A percentile compares a stretch with the other conserved stretches of the same genome.
phyloP scores from a whole-genome alignment of 1,140 invertebrate species.

The Armadillidium nasatum region DNA sequence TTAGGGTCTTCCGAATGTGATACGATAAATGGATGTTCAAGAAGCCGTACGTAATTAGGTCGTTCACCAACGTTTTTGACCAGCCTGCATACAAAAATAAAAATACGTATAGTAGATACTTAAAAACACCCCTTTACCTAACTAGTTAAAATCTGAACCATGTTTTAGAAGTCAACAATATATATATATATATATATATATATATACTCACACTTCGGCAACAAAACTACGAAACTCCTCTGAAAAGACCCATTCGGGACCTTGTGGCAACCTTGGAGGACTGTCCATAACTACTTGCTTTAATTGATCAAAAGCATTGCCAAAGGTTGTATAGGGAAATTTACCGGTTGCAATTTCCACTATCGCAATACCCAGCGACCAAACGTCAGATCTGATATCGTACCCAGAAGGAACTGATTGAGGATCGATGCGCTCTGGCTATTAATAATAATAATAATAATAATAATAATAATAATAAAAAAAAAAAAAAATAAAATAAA shows the following conservation, averaged over 20 bases:
- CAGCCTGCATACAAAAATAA: conserved; percentile 60
- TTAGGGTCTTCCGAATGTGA: conserved; percentile 19
- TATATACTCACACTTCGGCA: too few species aligned
- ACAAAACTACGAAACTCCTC: too few species aligned
- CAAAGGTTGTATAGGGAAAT: conserved; percentile 77
- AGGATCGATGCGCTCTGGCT: conserved; percentile 91
- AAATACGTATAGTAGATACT: not conserved
- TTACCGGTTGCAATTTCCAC: conserved; percentile 71
- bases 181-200: too few species aligned
- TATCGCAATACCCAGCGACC: conserved; percentile 90
- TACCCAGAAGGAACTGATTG: conserved; percentile 64
- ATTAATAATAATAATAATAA: too few species aligned
- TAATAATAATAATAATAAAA: too few species aligned
- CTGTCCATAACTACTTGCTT: conserved; percentile 87
- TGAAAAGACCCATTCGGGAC: too few species aligned
- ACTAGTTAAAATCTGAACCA: conserved; percentile 55
- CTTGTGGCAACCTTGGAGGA: too few species aligned
- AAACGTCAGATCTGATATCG: conserved; percentile 92
- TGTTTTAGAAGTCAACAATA: too few species aligned
- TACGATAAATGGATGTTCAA: conserved; percentile 78
- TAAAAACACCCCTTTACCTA: conserved; percentile 7
- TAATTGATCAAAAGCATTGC: conserved; percentile 87
- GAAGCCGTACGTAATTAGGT: conserved; percentile 84
- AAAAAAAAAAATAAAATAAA: too few species aligned
- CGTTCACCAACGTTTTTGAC: conserved; percentile 81